Evolutionary conservation across 2,113 vertebrate species (phyloP), one percentile per base, ranked within the genome.

Genomic region (Pelodiscus sinensis): DNA sequence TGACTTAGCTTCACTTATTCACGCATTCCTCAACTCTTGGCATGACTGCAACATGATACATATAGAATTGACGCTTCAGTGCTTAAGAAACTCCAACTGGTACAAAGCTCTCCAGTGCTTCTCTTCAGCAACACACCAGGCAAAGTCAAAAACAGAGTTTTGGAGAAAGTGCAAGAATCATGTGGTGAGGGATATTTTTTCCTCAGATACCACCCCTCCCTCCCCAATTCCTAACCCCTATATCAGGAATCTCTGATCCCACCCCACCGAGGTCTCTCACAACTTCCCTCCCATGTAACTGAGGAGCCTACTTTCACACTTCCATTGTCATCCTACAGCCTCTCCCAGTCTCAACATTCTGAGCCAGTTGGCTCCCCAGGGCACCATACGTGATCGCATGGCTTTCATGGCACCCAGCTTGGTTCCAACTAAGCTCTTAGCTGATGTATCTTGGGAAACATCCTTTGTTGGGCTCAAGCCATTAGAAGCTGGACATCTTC

Each of bases 321-420:
- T 88, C 14, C 3, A n/a, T 27, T 9, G 31, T 14, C 0, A 0
- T 27, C 8, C 29, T 83, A 4, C 7, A 50, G 2, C 3, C 81
- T 79, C 5, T 71, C 5, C 8, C n/a, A 24, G 22, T 38, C 29
- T 38, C 79, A 57, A n/a, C 21, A 81, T 35, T 27, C 27, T 62
- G 60, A 13, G 6, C 29, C 10, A 29, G 60, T 2, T 21, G 54
- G 79, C 12, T 35, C 56, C n/a, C 38, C 14, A n/a, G 24, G 13
- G 22, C 55, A 44, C 14, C n/a, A 5, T 35, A 27, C n/a, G 24
- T 57, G n/a, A 81, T 31, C 16, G 24, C 2, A 10, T 8, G 9
- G 35, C 35, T 58, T 38, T 6, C 52, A 9, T 38, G 35, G 35
- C 22, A 35, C 24, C 44, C 27, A n/a, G 50, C 13, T 50, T 44